phyloP scores from a whole-genome alignment of 2,113 vertebrate species.

The Atrichornis clamosus region DNA sequence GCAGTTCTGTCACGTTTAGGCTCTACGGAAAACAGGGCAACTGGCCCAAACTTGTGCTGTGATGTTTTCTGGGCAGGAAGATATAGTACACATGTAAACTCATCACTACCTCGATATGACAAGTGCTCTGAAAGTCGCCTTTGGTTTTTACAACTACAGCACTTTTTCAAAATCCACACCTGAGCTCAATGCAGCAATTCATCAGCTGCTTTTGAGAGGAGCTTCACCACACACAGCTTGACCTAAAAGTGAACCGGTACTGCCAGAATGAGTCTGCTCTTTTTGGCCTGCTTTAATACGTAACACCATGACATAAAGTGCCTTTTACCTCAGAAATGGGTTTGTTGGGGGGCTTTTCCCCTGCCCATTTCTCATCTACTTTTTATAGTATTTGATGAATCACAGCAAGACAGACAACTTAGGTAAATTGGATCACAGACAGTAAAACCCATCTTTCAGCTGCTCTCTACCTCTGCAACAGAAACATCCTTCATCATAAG shows the following conservation, averaged over 20 bases:
- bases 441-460: constrained; percentile 36
- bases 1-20: neutral
- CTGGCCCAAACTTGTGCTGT: neutral
- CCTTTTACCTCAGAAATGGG: neutral
- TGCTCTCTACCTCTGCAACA: constrained; percentile 28
- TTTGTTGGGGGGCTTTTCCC: neutral
- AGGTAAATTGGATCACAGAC: constrained; percentile 39
- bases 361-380: neutral
- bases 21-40: neutral
- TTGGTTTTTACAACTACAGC: neutral
- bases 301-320: neutral
- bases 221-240: neutral
- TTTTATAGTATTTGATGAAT: neutral
- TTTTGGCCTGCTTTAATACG: neutral
- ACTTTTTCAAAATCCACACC: neutral
- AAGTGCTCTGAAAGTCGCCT: neutral
- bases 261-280: neutral
- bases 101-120: neutral
- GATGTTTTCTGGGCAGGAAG: neutral
- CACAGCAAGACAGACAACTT: constrained; percentile 15
- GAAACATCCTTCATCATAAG: constrained; percentile 24
- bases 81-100: neutral
- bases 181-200: neutral
- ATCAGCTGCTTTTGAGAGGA: neutral
- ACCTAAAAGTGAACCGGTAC: neutral